A percentile compares a stretch with the other conserved stretches of the same genome.
Evolutionary conservation across 2,113 vertebrate genomes (phyloP).

Genomic region (Beaufortia kweichowensis): DNA sequence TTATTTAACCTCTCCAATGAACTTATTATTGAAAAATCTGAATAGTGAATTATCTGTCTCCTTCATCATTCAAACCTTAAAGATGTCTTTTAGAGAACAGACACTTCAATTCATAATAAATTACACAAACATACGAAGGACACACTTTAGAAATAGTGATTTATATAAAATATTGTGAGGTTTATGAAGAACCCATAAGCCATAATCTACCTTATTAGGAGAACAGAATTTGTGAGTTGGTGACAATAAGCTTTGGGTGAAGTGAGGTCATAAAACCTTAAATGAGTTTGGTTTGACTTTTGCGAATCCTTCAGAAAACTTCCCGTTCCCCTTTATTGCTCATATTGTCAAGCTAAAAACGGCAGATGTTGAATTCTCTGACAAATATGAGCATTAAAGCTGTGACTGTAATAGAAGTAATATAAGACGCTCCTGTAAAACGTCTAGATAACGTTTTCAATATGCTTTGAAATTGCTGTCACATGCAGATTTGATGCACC

Average conservation of each 20-base stretch:
- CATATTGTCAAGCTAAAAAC: conserved; percentile 5
- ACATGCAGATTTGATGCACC: neutral
- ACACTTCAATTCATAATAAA: too few relatives aligned
- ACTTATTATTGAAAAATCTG: too few relatives aligned
- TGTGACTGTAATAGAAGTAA: neutral
- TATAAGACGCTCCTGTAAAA: neutral
- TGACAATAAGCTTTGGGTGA: neutral
- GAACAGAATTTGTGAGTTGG: neutral
- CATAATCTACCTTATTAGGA: neutral
- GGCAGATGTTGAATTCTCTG: neutral
- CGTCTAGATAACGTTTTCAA: neutral
- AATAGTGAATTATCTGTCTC: too few relatives aligned
- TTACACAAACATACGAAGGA: too few relatives aligned
- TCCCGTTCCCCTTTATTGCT: neutral
- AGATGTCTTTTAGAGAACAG: too few relatives aligned
- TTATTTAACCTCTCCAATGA: too few relatives aligned
- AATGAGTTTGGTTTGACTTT: conserved; percentile 23
- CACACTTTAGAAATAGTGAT: neutral
- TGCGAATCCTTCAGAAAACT: neutral
- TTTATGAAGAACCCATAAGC: neutral
- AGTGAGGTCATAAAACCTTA: conserved; percentile 7
- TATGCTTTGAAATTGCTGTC: conserved; percentile 2
- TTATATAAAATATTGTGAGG: neutral
- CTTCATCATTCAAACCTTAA: neutral
- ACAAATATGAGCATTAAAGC: conserved; percentile 15